Conservation (phyloP, 2,888 invertebrate genomes). For the Mesodorylaimus sp. region DNA sequence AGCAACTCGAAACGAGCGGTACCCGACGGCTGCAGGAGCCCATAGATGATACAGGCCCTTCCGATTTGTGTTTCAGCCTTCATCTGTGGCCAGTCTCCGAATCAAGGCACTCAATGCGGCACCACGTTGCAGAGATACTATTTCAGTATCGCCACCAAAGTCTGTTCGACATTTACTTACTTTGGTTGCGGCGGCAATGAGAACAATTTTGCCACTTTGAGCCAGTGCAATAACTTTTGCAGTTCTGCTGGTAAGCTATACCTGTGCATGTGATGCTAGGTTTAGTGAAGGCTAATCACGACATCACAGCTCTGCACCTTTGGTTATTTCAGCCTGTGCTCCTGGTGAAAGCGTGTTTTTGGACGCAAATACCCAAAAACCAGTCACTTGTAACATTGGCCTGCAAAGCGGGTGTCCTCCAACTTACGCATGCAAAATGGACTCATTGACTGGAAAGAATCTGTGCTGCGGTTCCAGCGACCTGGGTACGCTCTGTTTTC, state of each 20-base stretch:
- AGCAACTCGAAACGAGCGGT: background rate
- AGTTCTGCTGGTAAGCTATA: conserved; percentile 17
- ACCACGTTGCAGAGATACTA: conserved; percentile 16
- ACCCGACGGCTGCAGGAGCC: background rate
- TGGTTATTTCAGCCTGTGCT: conserved; percentile 2
- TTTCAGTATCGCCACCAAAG: conserved; percentile 15
- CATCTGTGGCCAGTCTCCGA: conserved; percentile 23
- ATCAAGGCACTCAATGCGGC: conserved; percentile 16
- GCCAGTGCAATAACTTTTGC: conserved; percentile 24
- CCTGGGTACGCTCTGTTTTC: background rate
- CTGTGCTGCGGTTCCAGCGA: background rate
- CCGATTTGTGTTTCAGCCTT: conserved; percentile 13
- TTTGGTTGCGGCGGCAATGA: conserved; percentile 22
- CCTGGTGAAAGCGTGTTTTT: background rate
- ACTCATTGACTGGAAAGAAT: background rate
- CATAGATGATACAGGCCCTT: background rate
- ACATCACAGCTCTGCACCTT: background rate
- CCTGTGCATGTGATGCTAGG: background rate
- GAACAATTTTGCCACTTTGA: conserved; percentile 20
- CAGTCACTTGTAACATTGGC: background rate
- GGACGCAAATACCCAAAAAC: background rate
- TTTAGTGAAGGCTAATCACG: background rate
- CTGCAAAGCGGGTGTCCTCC: background rate
- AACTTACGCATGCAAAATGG: conserved; percentile 1
- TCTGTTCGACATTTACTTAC: conserved; percentile 14